Percentiles rank a stretch among this genome's conserved stretches.
phyloP scores from a whole-genome alignment of 2,113 vertebrate genomes.

The Gavia stellata region DNA sequence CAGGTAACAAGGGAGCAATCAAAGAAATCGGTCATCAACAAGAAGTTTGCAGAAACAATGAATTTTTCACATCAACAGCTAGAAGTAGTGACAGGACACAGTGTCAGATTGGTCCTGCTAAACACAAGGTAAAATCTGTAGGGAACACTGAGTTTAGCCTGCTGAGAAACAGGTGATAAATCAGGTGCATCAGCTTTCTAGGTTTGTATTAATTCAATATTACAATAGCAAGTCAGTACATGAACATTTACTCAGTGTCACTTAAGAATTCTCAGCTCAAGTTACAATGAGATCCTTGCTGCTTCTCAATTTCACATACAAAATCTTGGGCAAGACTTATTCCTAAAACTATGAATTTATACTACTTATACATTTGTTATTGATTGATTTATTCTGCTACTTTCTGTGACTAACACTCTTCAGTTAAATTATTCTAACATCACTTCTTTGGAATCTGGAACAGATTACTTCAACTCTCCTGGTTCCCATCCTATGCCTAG shows the following conservation, averaged over 20 bases:
- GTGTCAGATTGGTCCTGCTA: background rate
- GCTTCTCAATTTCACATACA: background rate
- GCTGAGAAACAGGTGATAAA: background rate
- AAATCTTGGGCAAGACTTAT: background rate
- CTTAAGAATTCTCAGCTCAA: background rate
- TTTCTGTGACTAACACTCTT: background rate
- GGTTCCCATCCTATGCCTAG: background rate
- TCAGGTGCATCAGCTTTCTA: background rate
- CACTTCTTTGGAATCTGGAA: background rate
- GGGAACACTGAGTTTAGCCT: background rate
- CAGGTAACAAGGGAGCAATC: background rate
- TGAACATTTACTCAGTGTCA: background rate
- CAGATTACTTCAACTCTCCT: background rate
- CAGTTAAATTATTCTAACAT: background rate
- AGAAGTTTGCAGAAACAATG: background rate
- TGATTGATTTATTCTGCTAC: background rate
- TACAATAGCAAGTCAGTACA: background rate
- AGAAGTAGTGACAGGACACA: background rate
- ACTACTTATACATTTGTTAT: background rate
- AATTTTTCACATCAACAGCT: background rate
- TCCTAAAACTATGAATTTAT: background rate
- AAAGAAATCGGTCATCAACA: background rate
- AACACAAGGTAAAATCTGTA: background rate
- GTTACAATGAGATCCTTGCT: background rate
- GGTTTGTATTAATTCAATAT: background rate